Conservation (phyloP, 1,140 invertebrate genomes). For the Bradysia coprophila region DNA sequence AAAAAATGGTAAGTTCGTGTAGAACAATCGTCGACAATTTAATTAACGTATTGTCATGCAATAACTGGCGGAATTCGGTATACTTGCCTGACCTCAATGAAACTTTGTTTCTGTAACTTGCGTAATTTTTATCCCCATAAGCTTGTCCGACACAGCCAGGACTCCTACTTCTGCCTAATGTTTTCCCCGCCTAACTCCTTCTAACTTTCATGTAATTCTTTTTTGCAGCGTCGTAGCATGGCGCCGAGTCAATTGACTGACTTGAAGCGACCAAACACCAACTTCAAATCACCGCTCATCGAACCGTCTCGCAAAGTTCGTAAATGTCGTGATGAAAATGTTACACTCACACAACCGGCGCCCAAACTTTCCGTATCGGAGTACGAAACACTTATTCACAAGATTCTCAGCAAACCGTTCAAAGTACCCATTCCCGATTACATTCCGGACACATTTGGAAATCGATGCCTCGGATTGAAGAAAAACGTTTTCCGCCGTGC, state of each 20-base stretch:
- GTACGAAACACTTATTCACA: constrained; percentile 48
- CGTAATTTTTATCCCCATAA: too few species aligned
- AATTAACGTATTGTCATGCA: too few species aligned
- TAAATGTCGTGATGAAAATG: constrained; percentile 9
- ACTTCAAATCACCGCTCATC: constrained; percentile 27
- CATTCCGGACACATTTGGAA: constrained; percentile 42
- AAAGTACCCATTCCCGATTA: constrained; percentile 91
- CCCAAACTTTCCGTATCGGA: constrained; percentile 24
- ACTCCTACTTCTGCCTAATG: too few species aligned
- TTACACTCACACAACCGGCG: background rate
- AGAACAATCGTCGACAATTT: too few species aligned
- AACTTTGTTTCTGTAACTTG: too few species aligned
- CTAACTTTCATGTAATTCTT: too few species aligned
- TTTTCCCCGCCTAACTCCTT: too few species aligned
- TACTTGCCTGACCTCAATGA: too few species aligned
- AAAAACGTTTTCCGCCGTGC: constrained; percentile 36
- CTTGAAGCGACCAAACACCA: constrained; percentile 5
- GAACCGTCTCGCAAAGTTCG: constrained; percentile 16
- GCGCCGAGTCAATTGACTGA: constrained; percentile 32
- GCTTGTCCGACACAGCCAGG: too few species aligned
- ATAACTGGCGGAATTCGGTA: too few species aligned
- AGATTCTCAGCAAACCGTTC: constrained; percentile 77
- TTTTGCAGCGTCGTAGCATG: constrained; percentile 27
- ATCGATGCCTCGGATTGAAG: constrained; percentile 42
- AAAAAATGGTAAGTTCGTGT: too few species aligned